These are phyloP conservation scores for Portevinia maculata DNA, from an alignment of 2,888 invertebrate genomes.

Conservation along the genomic window DNA sequence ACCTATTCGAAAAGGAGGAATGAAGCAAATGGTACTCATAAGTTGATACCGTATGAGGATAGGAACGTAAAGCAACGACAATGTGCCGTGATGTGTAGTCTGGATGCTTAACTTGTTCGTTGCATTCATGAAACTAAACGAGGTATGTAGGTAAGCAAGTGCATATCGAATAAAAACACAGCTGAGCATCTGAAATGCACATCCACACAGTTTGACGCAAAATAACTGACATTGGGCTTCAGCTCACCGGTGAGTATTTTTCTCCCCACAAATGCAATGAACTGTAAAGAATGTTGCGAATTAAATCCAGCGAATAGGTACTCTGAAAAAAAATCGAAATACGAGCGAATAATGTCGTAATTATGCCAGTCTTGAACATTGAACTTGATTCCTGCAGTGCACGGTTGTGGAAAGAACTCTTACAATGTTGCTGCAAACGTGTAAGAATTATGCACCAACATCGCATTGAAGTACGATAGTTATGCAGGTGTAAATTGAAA, in stretches of 20 bases:
- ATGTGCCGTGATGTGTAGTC: too few species aligned
- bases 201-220: neutral
- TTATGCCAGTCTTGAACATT: conserved; percentile 1
- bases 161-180: neutral
- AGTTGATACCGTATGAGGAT: too few species aligned
- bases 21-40: too few species aligned
- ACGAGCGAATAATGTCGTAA: conserved; percentile 7
- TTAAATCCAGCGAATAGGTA: neutral
- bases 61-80: too few species aligned
- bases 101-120: too few species aligned
- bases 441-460: neutral
- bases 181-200: neutral
- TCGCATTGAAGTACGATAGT: neutral
- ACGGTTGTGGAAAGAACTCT: neutral
- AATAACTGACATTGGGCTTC: neutral
- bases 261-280: conserved; percentile 1
- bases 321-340: conserved; percentile 9
- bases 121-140: too few species aligned
- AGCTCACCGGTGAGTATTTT: conserved; percentile 8
- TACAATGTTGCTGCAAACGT: conserved; percentile 1
- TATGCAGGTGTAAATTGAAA: conserved; percentile 2
- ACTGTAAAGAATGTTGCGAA: conserved; percentile 9
- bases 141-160: too few species aligned
- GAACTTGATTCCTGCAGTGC: conserved; percentile 10
- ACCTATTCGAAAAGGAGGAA: too few species aligned